Conservation (phyloP, 1,140 invertebrate species). For the Heliconius eleuchia region DNA sequence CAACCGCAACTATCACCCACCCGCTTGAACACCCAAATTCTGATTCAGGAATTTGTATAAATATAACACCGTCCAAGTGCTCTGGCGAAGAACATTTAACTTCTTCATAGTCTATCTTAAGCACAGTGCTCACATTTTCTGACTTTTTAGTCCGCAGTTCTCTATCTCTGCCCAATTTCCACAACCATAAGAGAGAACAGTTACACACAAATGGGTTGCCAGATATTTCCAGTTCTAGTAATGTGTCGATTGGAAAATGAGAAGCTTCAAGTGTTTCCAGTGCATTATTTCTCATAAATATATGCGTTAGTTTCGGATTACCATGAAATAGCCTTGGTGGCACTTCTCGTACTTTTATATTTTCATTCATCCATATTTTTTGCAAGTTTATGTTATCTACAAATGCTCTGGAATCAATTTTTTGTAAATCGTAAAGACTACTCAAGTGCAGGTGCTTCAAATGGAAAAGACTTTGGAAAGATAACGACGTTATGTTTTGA, state of each 20-base stretch:
- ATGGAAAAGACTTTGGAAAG: conserved; percentile 91
- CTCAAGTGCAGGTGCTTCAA: conserved; percentile 88
- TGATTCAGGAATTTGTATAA: conserved; percentile 82
- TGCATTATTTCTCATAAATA: conserved; percentile 88
- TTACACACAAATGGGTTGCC: conserved; percentile 94
- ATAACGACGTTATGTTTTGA: conserved; percentile 85
- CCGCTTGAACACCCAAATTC: conserved; percentile 83
- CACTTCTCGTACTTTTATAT: conserved; percentile 85
- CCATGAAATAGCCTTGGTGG: conserved; percentile 88
- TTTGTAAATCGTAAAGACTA: conserved; percentile 84
- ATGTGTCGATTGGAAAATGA: conserved; percentile 89
- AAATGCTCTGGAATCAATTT: conserved; percentile 88
- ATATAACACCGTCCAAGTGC: conserved; percentile 73
- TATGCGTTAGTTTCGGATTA: conserved; percentile 87
- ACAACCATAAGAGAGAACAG: conserved; percentile 93
- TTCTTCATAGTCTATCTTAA: conserved; percentile 79
- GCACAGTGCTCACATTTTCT: conserved; percentile 63
- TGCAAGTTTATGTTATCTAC: conserved; percentile 92
- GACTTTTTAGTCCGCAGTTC: conserved; percentile 66
- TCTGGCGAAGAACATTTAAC: conserved; percentile 82
- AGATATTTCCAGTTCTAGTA: conserved; percentile 86
- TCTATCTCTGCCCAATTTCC: conserved; percentile 85
- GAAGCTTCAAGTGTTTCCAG: conserved; percentile 88
- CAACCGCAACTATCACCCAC: conserved; percentile 82
- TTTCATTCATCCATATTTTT: conserved; percentile 88